Conservation (phyloP, 2,888 invertebrate genomes). For the Alviniconcha strummeri region DNA sequence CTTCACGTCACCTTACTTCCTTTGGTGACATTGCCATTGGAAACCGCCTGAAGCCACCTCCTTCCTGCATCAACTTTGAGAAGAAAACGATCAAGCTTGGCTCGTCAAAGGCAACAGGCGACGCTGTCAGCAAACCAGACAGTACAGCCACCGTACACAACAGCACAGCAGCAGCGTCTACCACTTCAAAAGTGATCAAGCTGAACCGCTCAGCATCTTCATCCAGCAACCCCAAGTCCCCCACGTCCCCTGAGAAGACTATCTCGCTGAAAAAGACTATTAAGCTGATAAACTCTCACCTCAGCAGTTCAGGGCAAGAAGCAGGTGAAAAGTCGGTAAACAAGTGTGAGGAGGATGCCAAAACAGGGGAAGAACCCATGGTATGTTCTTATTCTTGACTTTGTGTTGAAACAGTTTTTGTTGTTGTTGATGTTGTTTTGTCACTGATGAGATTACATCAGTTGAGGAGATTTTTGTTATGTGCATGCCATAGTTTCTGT, state of each 20-base stretch:
- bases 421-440: no score
- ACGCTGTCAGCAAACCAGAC: not conserved
- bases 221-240: not conserved
- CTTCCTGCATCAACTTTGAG: constrained; percentile 58
- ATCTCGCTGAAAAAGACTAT: constrained; percentile 18
- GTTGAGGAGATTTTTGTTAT: no score
- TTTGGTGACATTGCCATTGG: constrained; percentile 22
- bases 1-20: constrained; percentile 7
- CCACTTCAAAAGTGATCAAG: constrained; percentile 28
- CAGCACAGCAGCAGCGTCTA: not conserved
- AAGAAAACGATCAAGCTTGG: constrained; percentile 62
- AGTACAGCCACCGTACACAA: not conserved
- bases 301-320: not conserved
- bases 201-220: constrained; percentile 17
- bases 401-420: not conserved
- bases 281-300: constrained; percentile 34
- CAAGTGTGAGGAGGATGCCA: constrained; percentile 9
- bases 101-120: constrained; percentile 24
- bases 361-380: constrained; percentile 3
- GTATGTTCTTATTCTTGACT: not conserved
- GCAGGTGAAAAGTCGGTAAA: not conserved
- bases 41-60: constrained; percentile 60
- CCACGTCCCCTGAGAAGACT: constrained; percentile 12
- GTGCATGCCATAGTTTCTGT: not conserved
- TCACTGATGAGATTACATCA: no score